A percentile compares a stretch with the other conserved stretches of the same genome.
Evolutionary conservation across 2,113 vertebrate genomes (phyloP).

Genomic region (Engraulis encrasicolus): DNA sequence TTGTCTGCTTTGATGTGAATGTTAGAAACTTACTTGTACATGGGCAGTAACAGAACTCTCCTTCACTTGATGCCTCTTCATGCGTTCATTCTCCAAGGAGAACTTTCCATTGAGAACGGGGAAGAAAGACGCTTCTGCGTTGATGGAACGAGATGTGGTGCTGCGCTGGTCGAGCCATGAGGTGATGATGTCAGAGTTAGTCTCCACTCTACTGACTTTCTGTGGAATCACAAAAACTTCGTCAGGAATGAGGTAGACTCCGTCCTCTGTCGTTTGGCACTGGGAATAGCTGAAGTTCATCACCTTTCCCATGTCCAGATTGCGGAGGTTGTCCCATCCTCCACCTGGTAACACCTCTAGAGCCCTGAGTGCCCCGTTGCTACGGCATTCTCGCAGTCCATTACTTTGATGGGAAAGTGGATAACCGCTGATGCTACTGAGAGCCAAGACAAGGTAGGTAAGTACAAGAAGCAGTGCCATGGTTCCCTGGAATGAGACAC

Average conservation of each 20-base stretch:
- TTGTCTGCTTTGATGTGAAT: too few relatives aligned
- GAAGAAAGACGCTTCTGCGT: conserved; percentile 77
- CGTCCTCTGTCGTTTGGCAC: conserved; percentile 88
- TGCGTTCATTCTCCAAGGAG: conserved; percentile 77
- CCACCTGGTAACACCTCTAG: too few relatives aligned
- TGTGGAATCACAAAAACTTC: too few relatives aligned
- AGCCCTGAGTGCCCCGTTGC: conserved; percentile 64
- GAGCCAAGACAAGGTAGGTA: conserved; percentile 45
- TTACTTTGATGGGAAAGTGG: conserved; percentile 52
- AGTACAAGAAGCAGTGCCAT: conserved; percentile 50
- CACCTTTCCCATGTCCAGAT: conserved; percentile 87
- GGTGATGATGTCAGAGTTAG: conserved; percentile 84
- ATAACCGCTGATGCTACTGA: conserved; percentile 48
- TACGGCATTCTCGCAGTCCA: conserved; percentile 74
- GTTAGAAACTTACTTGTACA: conserved; percentile 70
- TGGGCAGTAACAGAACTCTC: conserved; percentile 79
- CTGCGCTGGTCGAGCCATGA: conserved; percentile 86
- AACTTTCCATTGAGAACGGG: conserved; percentile 82
- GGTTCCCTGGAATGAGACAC: conserved; percentile 9
- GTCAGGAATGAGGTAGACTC: too few relatives aligned
- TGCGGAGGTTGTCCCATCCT: conserved; percentile 91
- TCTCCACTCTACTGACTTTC: conserved; percentile 86
- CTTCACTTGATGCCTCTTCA: conserved; percentile 86
- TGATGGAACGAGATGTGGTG: conserved; percentile 78
- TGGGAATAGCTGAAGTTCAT: conserved; percentile 80